These are phyloP conservation scores for Rhineura floridana DNA, from an alignment of 2,113 vertebrate species.

Conservation along the genomic window DNA sequence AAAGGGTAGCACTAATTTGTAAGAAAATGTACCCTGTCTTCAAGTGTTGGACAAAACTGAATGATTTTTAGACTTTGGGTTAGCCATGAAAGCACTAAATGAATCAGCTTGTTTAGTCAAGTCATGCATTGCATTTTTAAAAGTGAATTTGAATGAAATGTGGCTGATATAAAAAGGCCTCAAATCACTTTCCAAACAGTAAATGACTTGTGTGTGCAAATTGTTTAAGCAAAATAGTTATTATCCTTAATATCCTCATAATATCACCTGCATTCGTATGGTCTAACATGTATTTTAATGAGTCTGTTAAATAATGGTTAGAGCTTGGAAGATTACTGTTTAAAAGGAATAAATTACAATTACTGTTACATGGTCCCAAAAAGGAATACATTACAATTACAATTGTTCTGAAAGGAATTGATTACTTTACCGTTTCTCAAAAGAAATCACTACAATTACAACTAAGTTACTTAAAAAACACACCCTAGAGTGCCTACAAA, in stretches of 20 bases:
- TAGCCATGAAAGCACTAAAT: not conserved
- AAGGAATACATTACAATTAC: too few relatives aligned
- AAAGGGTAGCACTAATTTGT: not conserved
- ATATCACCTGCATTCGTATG: not conserved
- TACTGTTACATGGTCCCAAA: too few relatives aligned
- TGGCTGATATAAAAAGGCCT: not conserved
- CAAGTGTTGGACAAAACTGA: not conserved
- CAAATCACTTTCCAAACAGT: not conserved
- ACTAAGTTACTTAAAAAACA: too few relatives aligned
- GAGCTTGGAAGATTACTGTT: too few relatives aligned
- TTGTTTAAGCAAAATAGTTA: conserved; percentile 5
- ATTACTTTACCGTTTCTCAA: too few relatives aligned
- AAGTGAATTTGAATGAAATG: not conserved
- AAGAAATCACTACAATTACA: too few relatives aligned
- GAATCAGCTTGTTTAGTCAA: not conserved
- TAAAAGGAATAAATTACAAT: too few relatives aligned
- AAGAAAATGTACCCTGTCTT: not conserved
- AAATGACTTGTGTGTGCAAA: not conserved
- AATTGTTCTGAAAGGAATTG: too few relatives aligned
- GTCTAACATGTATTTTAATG: not conserved
- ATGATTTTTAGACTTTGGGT: not conserved
- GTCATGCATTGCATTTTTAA: not conserved
- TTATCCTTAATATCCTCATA: not conserved
- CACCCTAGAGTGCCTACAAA: too few relatives aligned
- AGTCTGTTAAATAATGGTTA: conserved; percentile 19